A percentile compares a stretch with the other conserved stretches of the same genome.
These are phyloP conservation scores for Bos indicus DNA, from an alignment of 2,113 vertebrate genomes.

Conservation along the genomic window DNA sequence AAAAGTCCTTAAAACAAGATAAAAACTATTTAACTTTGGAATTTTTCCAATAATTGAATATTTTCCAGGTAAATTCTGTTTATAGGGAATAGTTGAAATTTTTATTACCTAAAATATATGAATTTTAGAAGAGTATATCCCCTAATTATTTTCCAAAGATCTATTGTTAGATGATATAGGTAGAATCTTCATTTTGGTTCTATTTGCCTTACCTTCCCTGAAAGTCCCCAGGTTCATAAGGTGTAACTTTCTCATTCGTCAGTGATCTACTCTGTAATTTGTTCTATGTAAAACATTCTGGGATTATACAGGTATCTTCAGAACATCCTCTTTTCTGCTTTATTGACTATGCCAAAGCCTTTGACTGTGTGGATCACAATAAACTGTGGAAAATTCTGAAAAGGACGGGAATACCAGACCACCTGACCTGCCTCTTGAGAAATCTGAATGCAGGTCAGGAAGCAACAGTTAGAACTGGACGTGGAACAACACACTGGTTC, in stretches of 20 bases:
- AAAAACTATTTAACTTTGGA: not conserved
- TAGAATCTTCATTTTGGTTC: not conserved
- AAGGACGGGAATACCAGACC: too few relatives aligned
- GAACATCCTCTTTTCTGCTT: not conserved
- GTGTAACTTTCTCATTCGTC: not conserved
- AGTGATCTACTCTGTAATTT: not conserved
- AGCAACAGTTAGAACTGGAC: too few relatives aligned
- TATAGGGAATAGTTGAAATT: not conserved
- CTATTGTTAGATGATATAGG: not conserved
- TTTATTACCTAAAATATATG: not conserved
- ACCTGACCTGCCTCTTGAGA: too few relatives aligned
- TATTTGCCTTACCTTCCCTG: not conserved
- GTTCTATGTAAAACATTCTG: constrained; percentile 27
- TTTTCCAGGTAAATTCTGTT: not conserved
- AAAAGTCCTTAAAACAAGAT: not conserved
- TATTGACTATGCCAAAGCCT: too few relatives aligned
- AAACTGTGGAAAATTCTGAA: too few relatives aligned
- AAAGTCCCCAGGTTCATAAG: not conserved
- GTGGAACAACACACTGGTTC: too few relatives aligned
- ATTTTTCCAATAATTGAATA: not conserved
- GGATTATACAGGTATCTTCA: not conserved
- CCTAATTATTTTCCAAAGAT: not conserved
- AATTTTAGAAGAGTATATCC: not conserved
- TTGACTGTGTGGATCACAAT: too few relatives aligned
- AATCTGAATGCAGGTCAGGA: too few relatives aligned